phyloP scores from a whole-genome alignment of 2,113 vertebrate species.

The Miniopterus natalensis region DNA sequence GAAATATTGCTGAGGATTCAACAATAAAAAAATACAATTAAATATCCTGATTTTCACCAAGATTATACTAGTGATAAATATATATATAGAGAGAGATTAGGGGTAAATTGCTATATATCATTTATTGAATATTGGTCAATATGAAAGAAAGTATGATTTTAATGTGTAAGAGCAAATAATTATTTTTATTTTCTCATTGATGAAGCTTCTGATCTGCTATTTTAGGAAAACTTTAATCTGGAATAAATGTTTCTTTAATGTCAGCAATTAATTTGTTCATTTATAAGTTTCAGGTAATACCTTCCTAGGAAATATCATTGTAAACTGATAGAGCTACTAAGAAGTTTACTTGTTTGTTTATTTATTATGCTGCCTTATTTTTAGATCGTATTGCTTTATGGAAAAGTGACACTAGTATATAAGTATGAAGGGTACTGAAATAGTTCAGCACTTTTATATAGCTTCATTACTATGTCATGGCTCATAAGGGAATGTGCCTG shows the following conservation, averaged over 20 bases:
- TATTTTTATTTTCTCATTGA: not conserved
- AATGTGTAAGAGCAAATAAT: not conserved
- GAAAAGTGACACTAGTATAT: not conserved
- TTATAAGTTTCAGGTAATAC: constrained; percentile 9
- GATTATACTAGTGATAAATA: not conserved
- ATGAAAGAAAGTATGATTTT: not conserved
- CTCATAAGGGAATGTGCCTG: not conserved
- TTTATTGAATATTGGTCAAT: not conserved
- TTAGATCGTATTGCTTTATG: not conserved
- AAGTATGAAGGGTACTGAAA: constrained; percentile 12
- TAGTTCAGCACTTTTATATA: constrained; percentile 1
- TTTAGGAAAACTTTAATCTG: constrained; percentile 43
- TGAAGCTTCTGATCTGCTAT: not conserved
- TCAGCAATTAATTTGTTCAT: constrained; percentile 8
- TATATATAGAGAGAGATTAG: not conserved
- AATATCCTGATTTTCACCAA: not conserved
- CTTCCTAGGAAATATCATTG: not conserved
- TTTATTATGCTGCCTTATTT: not conserved
- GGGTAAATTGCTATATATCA: not conserved
- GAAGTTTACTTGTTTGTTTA: not conserved
- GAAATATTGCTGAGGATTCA: not conserved
- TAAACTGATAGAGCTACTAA: not conserved
- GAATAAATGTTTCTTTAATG: constrained; percentile 11
- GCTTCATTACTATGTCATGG: not conserved
- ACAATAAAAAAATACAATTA: not conserved